A percentile compares a stretch with the other conserved stretches of the same genome.
phyloP scores from a whole-genome alignment of 2,888 invertebrate genomes.

The Scelioninae gen. 1 region DNA sequence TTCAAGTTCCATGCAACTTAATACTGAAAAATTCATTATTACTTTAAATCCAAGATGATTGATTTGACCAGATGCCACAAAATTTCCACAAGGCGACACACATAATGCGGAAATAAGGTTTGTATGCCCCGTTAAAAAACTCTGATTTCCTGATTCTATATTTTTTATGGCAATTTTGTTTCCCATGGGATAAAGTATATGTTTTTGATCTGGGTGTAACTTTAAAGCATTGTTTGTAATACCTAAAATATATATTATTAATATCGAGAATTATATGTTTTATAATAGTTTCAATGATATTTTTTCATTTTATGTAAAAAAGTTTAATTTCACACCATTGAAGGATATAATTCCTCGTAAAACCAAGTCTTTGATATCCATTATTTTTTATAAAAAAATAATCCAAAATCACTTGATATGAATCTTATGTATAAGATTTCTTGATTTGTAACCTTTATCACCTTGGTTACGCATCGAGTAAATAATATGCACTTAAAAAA shows the following conservation, averaged over 20 bases:
- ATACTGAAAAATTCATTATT: slow-evolving; percentile 3
- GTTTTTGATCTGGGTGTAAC: slow-evolving; percentile 89
- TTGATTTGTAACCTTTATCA: slow-evolving; percentile 18
- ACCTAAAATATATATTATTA: slow-evolving; percentile 15
- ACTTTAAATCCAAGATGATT: slow-evolving; percentile 96
- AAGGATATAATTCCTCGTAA: slow-evolving; percentile 91
- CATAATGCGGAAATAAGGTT: slow-evolving; percentile 91
- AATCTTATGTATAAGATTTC: not conserved
- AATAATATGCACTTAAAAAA: not conserved
- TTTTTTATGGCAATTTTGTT: slow-evolving; percentile 91
- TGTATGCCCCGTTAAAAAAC: slow-evolving; percentile 91
- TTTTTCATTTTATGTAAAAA: no score
- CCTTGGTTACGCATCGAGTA: slow-evolving; percentile 39
- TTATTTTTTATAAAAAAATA: slow-evolving; percentile 44
- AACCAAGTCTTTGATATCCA: slow-evolving; percentile 87
- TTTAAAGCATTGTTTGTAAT: slow-evolving; percentile 86
- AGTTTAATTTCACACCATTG: slow-evolving; percentile 89
- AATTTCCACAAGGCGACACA: slow-evolving; percentile 90
- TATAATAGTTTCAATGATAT: no score
- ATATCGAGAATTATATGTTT: no score
- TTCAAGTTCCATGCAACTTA: not conserved
- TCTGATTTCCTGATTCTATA: slow-evolving; percentile 89
- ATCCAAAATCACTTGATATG: slow-evolving; percentile 29
- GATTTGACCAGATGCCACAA: slow-evolving; percentile 94
- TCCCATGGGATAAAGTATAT: slow-evolving; percentile 91